Conservation (phyloP, 1,140 invertebrate genomes). For the Campoletis sonorensis region DNA sequence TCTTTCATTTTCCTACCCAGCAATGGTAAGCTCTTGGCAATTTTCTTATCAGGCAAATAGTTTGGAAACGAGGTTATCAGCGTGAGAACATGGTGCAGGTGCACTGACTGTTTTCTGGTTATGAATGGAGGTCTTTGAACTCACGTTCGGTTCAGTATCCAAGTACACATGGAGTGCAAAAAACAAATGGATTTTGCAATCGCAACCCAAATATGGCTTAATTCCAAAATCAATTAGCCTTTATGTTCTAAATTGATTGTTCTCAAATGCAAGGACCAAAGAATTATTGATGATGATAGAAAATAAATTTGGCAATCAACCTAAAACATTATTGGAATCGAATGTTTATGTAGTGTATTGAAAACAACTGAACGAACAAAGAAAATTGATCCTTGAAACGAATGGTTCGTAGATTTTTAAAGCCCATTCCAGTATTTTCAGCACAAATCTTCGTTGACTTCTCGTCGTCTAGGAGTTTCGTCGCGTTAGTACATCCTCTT, state of each 20-base stretch:
- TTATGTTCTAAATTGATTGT: not conserved
- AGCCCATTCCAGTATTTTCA: not conserved
- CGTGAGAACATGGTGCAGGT: conserved; percentile 1
- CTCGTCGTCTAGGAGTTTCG: no score
- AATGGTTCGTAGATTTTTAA: not conserved
- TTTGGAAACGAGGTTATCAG: conserved; percentile 4
- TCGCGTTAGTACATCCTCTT: not conserved
- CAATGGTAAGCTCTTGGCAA: not conserved
- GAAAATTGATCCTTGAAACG: not conserved
- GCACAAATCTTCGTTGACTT: not conserved
- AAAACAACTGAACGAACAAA: not conserved
- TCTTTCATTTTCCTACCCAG: not conserved
- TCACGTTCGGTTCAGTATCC: conserved; percentile 22
- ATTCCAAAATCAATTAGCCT: no score
- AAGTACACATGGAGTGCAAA: not conserved
- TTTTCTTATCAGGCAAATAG: not conserved
- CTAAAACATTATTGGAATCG: not conserved
- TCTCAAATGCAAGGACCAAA: not conserved
- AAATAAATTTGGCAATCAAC: not conserved
- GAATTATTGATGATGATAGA: not conserved
- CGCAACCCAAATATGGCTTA: not conserved
- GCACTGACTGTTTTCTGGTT: not conserved
- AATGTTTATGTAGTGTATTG: not conserved
- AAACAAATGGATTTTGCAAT: not conserved
- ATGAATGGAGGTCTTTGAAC: conserved; percentile 35